phyloP scores from a whole-genome alignment of 2,113 vertebrate species.

The Grus americana region DNA sequence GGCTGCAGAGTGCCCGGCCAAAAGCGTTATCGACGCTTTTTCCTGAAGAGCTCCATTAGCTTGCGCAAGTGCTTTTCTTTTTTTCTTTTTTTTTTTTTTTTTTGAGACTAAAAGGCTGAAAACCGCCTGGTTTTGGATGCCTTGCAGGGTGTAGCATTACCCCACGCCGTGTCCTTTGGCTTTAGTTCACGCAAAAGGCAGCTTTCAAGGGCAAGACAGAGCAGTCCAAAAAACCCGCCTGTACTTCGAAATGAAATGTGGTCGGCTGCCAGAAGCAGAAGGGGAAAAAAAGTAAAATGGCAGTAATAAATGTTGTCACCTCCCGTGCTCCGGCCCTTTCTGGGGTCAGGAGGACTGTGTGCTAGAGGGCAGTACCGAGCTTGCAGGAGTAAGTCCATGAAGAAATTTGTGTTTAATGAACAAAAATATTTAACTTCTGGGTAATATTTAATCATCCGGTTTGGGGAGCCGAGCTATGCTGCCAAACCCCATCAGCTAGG shows the following conservation, averaged over 20 bases:
- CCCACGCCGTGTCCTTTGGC: not conserved
- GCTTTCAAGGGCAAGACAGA: not conserved
- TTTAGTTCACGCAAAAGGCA: not conserved
- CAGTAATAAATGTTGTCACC: too few species aligned
- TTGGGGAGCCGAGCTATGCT: accelerated
- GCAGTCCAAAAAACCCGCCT: not conserved
- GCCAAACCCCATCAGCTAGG: accelerated
- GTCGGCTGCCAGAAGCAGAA: not conserved
- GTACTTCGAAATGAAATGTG: not conserved
- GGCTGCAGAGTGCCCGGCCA: not conserved
- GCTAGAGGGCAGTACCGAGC: not conserved
- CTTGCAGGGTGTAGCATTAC: accelerated
- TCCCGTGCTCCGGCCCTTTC: not conserved
- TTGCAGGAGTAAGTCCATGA: not conserved
- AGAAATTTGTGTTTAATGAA: not conserved
- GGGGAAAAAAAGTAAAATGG: not conserved
- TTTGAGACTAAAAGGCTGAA: not conserved
- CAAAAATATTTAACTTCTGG: not conserved
- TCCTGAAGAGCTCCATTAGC: not conserved
- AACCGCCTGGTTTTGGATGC: accelerated
- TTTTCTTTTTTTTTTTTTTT: not conserved
- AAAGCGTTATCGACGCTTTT: accelerated
- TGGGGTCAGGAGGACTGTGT: not conserved
- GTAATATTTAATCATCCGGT: not conserved
- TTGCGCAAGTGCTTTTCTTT: not conserved